Conservation (phyloP, 2,888 invertebrate genomes). For the Sphaeridia pumilis region DNA sequence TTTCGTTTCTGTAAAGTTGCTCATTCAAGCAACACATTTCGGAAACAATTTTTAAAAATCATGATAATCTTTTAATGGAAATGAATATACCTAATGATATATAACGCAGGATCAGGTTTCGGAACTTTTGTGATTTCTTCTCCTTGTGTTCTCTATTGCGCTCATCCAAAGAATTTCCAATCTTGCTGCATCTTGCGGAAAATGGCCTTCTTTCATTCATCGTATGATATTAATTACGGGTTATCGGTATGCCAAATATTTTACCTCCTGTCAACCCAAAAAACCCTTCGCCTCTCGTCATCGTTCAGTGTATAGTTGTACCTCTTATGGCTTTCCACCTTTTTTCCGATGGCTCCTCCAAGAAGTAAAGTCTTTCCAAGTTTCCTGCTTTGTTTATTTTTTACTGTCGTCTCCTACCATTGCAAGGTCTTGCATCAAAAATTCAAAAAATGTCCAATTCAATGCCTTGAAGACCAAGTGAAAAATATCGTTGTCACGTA, state of each 20-base stretch:
- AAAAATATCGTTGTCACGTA: no score
- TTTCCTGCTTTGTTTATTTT: not conserved
- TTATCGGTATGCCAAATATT: constrained; percentile 14
- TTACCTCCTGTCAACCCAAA: no score
- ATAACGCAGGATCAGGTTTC: no score
- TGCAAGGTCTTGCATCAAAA: not conserved
- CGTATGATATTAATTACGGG: constrained; percentile 16
- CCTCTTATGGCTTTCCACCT: not conserved
- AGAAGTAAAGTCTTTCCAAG: no score
- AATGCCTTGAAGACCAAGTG: no score
- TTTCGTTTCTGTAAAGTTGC: no score
- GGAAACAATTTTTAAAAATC: no score
- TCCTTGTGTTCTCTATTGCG: not conserved
- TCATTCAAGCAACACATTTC: no score
- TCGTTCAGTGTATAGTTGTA: not conserved
- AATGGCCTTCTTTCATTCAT: constrained; percentile 11
- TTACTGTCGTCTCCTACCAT: not conserved
- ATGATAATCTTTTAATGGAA: no score
- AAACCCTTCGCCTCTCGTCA: no score
- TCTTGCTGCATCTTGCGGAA: not conserved
- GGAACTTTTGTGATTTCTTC: not conserved
- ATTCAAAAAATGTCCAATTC: not conserved
- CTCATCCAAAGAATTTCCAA: not conserved
- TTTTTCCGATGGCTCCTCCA: no score
- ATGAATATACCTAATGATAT: no score